Evolutionary conservation across 2,797 vertebrate species (phyloP).

Genomic region (Platalea minor): DNA sequence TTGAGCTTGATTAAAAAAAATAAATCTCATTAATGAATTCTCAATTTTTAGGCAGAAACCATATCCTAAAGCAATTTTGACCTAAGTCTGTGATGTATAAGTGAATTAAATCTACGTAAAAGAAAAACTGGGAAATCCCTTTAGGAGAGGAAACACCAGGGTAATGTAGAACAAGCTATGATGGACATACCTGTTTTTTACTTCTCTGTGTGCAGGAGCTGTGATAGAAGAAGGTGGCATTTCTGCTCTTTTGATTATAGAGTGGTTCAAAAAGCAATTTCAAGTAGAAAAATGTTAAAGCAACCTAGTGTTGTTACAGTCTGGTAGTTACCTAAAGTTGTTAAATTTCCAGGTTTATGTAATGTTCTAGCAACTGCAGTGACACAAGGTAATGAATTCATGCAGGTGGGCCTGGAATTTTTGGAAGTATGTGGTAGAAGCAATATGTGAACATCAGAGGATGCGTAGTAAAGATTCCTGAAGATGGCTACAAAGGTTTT

Average conservation of each 20-base stretch:
- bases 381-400: neutral
- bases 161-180: neutral
- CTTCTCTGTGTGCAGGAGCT: neutral
- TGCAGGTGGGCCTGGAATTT: neutral
- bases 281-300: neutral
- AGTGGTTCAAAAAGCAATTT: neutral
- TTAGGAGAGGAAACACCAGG: neutral
- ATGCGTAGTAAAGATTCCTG: neutral
- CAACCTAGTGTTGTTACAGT: neutral
- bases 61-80: neutral
- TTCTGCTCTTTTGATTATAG: neutral
- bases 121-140: neutral
- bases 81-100: neutral
- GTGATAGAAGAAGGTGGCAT: neutral
- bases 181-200: neutral
- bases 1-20: conserved; percentile 7
- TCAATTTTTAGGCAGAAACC: conserved; percentile 36
- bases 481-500: neutral
- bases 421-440: neutral
- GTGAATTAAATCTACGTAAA: neutral
- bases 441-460: neutral
- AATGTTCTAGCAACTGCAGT: neutral
- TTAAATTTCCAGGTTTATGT: neutral
- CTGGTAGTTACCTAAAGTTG: neutral
- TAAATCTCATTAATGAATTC: neutral